These are phyloP conservation scores for Trisateles emortualis DNA, from an alignment of 2,888 invertebrate species.

Conservation along the genomic window DNA sequence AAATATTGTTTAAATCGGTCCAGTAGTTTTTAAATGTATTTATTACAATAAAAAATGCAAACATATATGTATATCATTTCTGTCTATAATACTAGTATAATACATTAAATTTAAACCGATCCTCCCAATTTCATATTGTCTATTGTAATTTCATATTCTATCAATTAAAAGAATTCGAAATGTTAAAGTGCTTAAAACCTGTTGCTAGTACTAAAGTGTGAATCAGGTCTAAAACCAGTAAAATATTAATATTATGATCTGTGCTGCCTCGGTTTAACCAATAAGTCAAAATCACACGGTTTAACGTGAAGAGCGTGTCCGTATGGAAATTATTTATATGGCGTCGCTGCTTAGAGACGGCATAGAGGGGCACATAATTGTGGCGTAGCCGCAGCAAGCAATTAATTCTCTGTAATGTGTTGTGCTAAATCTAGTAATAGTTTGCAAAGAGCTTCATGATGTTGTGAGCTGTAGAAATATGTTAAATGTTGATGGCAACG, in stretches of 20 bases:
- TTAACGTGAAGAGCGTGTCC: conserved; percentile 62
- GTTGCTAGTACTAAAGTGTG: not conserved
- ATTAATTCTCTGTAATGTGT: conserved; percentile 1
- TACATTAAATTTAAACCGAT: too few species aligned
- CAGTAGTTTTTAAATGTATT: too few species aligned
- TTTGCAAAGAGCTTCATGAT: not conserved
- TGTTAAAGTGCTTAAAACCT: too few species aligned
- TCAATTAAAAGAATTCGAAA: too few species aligned
- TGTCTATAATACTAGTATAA: too few species aligned
- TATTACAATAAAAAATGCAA: too few species aligned
- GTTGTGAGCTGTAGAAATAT: not conserved
- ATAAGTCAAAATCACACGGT: conserved; percentile 78
- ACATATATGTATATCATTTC: too few species aligned
- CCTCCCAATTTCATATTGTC: too few species aligned
- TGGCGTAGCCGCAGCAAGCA: not conserved
- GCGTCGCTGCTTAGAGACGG: conserved; percentile 56
- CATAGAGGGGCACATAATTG: conserved; percentile 36
- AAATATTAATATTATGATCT: not conserved
- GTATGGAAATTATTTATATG: conserved; percentile 71
- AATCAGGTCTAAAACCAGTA: not conserved
- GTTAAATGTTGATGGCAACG: not conserved
- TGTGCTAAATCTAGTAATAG: not conserved
- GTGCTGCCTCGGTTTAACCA: conserved; percentile 43
- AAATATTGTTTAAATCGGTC: too few species aligned
- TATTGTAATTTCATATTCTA: too few species aligned